These are phyloP conservation scores for Rhincodon typus DNA, from an alignment of 2,797 vertebrate genomes.

Conservation along the genomic window DNA sequence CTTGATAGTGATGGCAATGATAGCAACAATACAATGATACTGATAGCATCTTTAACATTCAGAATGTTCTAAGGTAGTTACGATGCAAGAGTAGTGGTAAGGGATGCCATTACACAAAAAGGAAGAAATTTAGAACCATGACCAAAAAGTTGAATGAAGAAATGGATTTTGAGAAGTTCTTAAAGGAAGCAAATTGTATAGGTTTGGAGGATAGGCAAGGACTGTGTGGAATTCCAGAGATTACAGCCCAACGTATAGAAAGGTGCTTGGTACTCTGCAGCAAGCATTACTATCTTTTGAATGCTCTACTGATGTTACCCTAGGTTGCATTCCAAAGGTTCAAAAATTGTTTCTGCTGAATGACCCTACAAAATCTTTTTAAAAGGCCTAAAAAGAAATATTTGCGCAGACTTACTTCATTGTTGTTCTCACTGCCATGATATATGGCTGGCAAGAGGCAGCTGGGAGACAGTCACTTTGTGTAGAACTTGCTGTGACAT, in stretches of 20 bases:
- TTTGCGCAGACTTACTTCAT: neutral
- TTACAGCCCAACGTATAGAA: neutral
- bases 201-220: neutral
- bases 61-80: neutral
- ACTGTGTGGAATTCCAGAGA: neutral
- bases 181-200: neutral
- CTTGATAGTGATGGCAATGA: neutral
- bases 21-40: neutral
- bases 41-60: neutral
- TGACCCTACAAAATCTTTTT: neutral
- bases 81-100: neutral
- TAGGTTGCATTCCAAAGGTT: neutral
- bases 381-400: neutral
- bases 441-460: neutral
- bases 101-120: neutral
- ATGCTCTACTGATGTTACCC: neutral
- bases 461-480: neutral
- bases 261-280: neutral
- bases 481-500: neutral
- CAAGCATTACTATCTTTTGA: neutral
- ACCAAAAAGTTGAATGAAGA: neutral
- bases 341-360: neutral
- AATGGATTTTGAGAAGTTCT: neutral
- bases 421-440: neutral
- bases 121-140: neutral